Base-by-base conservation (phyloP, 2,113 vertebrate species). In the Cettia cetti region DNA sequence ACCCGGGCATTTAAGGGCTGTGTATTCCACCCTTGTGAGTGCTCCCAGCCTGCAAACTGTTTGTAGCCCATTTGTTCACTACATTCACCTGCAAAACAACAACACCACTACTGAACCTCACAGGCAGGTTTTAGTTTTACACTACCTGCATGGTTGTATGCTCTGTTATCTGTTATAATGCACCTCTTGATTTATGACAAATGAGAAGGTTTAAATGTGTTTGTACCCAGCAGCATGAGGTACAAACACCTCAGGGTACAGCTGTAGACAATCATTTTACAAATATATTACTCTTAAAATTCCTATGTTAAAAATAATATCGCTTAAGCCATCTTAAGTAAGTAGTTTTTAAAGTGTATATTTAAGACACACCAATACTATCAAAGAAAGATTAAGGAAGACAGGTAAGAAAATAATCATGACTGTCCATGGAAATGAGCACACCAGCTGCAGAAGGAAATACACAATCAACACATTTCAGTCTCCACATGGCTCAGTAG, bases 241-340 rank as follows among this genome's bases (percentile, higher is more conserved):
- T 35, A 82, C 6, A 5, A 31, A 49, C 15, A 91, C 15, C 33
- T 81, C 77, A 54, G 30, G 60, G 33, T 63, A 64, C 24, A 60
- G 40, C 1, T 56, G 39, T 2, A 40, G n/a, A 61, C 2, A 9
- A 49, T 10, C 8, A 42, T 53, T 52, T 39, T 0, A 70, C 28
- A 77, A 76, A 80, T n/a, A 66, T 0, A 39, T 8, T 20, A 4
- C 8, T 2, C 21, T 79, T 65, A 6, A 60, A 84, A 60, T 16
- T 9, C 26, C 44, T 42, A 1, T 9, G 50, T 50, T 30, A 65
- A 82, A 80, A 72, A 45, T 12, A 65, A 14, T 35, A 37, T 24
- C 42, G 35, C 24, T 75, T 68, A 71, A 19, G 15, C 13, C 71
- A 69, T 23, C 30, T 57, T 31, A 39, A 64, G 14, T 19, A 60